Evolutionary conservation across 1,140 invertebrate genomes (phyloP), one percentile per base, ranked within the genome.

Genomic region (Neoseiulus cucumeris): DNA sequence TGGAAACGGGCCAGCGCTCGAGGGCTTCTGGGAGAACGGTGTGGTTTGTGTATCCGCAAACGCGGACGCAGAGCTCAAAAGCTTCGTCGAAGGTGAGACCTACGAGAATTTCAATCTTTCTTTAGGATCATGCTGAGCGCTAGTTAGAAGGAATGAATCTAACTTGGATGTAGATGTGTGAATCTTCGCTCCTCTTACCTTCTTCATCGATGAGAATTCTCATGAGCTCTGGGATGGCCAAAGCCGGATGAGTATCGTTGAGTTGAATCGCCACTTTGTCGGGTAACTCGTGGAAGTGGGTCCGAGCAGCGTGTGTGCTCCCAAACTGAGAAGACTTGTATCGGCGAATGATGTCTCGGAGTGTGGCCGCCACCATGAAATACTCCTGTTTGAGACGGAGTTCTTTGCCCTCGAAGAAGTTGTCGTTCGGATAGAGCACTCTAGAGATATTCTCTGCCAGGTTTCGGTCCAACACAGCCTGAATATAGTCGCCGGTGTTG

Each of bases 351-450:
- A 97, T 93, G 73, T 97, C 93, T 75, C 94, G 91, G 0, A 99
- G 79, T 7, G 95, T 97, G 39, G 95, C 95, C n/a, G 95, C 89
- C 66, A 89, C 89, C 84, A 99, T 88, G 77, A 98, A 98, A 75
- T 98, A 99, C 77, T 99, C 93, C 76, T 99, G 96, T 73, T 98
- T 97, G 65, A 99, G 79, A 71, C 96, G 84, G 55, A 99, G 78
- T 74, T 98, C 95, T 76, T 98, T 98, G 47, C 96, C 95, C 76
- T 93, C 91, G 73, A 96, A 96, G 80, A 91, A 87, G 77, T 99
- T 98, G 74, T 99, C 96, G 74, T 99, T 99, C 12, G 96, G 96
- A 75, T 99, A 99, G 0, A 99, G 79, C 0, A 99, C 96, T 68
- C 93, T 80, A 0, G 91, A 88, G 69, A 98, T 99, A 72, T 98